These are phyloP conservation scores for Pantherophis alleghaniensis DNA, from an alignment of 2,797 vertebrate species.

Conservation along the genomic window DNA sequence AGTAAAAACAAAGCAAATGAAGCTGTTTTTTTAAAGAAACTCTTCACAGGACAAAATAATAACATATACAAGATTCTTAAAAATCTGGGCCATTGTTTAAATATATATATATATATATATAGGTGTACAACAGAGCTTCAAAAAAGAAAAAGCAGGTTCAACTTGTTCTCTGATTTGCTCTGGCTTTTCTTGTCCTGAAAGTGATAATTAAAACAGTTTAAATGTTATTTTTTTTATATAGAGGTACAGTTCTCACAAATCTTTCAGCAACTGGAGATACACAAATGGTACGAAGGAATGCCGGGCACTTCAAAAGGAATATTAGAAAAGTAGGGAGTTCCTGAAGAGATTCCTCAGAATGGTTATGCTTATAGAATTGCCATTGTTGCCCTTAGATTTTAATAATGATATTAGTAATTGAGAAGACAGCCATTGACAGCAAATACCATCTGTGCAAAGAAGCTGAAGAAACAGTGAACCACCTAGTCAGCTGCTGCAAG, in stretches of 20 bases:
- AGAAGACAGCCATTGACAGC: neutral
- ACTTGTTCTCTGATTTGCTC: constrained; percentile 16
- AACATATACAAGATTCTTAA: neutral
- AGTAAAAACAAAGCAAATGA: neutral
- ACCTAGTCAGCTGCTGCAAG: neutral
- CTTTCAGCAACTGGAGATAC: constrained; percentile 52
- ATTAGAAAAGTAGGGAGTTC: neutral
- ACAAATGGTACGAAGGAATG: constrained; percentile 40
- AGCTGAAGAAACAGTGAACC: neutral
- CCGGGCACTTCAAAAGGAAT: constrained; percentile 1
- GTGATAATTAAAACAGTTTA: constrained; percentile 53
- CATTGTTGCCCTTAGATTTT: neutral
- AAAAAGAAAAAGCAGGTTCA: constrained; percentile 30
- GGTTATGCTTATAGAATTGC: neutral
- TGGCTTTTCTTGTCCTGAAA: constrained; percentile 43
- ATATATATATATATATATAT: neutral
- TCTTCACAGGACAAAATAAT: neutral
- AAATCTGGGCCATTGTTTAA: neutral
- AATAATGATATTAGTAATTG: neutral
- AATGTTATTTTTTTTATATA: constrained; percentile 28
- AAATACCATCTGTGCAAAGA: neutral
- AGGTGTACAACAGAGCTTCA: constrained; percentile 37
- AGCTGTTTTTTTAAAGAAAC: neutral
- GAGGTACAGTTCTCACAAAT: constrained; percentile 51
- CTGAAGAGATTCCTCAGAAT: neutral